Evolutionary conservation across 1,140 invertebrate species (phyloP).

Genomic region (Helicoverpa zea): DNA sequence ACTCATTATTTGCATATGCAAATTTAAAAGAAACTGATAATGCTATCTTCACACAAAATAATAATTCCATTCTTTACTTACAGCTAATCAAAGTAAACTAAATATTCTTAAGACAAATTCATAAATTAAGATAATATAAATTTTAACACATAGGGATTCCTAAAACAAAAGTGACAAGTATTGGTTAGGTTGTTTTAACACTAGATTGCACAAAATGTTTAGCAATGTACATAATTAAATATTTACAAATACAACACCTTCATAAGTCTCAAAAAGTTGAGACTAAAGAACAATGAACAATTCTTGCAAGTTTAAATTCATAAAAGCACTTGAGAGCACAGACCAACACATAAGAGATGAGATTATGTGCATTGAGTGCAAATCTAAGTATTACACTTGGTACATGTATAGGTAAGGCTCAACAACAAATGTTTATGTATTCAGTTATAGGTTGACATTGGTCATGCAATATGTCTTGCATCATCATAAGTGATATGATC

Average conservation of each 20-base stretch:
- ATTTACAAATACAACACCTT: slow-evolving; percentile 34
- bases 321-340: not conserved
- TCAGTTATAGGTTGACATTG: too few relatives aligned
- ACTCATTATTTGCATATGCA: not conserved
- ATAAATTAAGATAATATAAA: slow-evolving; percentile 9
- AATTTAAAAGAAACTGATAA: slow-evolving; percentile 13
- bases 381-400: not conserved
- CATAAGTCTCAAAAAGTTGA: not conserved
- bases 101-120: not conserved
- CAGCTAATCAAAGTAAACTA: slow-evolving; percentile 4
- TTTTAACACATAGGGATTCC: not conserved
- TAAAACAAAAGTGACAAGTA: slow-evolving; percentile 33
- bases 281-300: not conserved
- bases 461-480: too few relatives aligned
- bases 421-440: too few relatives aligned
- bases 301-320: not conserved
- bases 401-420: too few relatives aligned
- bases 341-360: not conserved
- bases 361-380: not conserved
- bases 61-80: slow-evolving; percentile 29
- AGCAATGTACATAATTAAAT: slow-evolving; percentile 12
- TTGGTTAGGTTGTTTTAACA: not conserved
- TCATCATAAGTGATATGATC: too few relatives aligned
- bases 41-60: slow-evolving; percentile 13
- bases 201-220: slow-evolving; percentile 43